Evolutionary conservation across 1,140 invertebrate species (phyloP), one percentile per base, ranked within the genome.

Genomic region (Cherax quadricarinatus): DNA sequence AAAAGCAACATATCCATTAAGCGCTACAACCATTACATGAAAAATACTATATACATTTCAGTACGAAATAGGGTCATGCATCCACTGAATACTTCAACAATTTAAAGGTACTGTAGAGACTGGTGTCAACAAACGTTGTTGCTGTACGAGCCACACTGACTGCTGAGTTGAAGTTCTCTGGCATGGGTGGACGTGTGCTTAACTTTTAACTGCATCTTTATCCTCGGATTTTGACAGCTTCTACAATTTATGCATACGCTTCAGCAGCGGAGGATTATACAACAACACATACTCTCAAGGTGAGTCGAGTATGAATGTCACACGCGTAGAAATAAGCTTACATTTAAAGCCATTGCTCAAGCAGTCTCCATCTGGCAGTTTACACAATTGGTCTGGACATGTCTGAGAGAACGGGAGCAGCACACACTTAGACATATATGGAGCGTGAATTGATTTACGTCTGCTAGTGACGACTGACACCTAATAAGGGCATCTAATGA

Each of bases 161-260:
- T 62, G 53, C 16, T 78, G 86, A 88, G 86, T 88, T 88, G 86
- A 88, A 80, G 78, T 88, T 81, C 86, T 88, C 30, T 62, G 70
- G 86, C 78, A 75, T 51, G 53, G 86, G 86, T 53, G 86, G 78
- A 62, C 48, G 86, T 88, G 86, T 88, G 86, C 81, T 80, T 80
- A 81, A 81, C 49, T 80, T 88, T 88, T 80, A 78, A 81, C 51
- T 75, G 51, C 75, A 78, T 62, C 78, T 80, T 88, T 88, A 80
- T 81, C 30, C 78, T n/a, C 4, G 24, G 78, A 41, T 80, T 79
- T 80, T 60, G 7, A 16, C 81, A 80, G 10, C 9, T 57, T 60
- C 57, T 10, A 53, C n/a, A 49, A 60, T 60, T 79, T 81, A n/a
- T 88, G 81, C 81, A 78, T 88, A 88, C 49, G 3, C 18, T 88